Evolutionary conservation across 1,140 invertebrate species (phyloP).

Genomic region (Drosophila hydei): DNA sequence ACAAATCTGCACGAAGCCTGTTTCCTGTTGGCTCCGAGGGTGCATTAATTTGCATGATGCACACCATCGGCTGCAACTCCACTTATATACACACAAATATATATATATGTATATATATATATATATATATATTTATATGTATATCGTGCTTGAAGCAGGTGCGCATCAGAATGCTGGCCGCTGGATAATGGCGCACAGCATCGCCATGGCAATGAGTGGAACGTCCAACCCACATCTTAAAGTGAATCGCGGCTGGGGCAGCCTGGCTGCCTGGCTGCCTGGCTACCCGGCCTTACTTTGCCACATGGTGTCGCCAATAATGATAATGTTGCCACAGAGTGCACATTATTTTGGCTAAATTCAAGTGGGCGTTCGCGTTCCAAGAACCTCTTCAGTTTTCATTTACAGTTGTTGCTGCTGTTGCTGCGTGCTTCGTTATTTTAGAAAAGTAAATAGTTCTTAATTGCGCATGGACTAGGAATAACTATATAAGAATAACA

Average conservation of each 20-base stretch:
- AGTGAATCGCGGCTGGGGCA: conserved; percentile 49
- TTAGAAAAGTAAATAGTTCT: conserved; percentile 21
- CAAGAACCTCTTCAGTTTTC: conserved; percentile 65
- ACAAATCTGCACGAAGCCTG: conserved; percentile 81
- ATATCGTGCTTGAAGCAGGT: conserved; percentile 45
- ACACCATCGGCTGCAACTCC: conserved; percentile 55
- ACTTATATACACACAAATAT: conserved; percentile 24
- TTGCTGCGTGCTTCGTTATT: conserved; percentile 19
- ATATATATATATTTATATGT: conserved; percentile 18
- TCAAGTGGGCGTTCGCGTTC: conserved; percentile 71
- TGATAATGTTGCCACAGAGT: conserved; percentile 37
- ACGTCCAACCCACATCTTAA: conserved; percentile 69
- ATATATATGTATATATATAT: too few species aligned
- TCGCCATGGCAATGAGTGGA: conserved; percentile 52
- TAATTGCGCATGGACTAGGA: conserved; percentile 2
- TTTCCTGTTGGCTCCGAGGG: conserved; percentile 77
- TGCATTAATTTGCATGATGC: conserved; percentile 80
- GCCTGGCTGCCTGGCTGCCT: conserved; percentile 6
- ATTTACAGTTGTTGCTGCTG: conserved; percentile 55
- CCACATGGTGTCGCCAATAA: conserved; percentile 43
- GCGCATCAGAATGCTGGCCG: conserved; percentile 13
- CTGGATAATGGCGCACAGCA: conserved; percentile 53
- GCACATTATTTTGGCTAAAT: conserved; percentile 54
- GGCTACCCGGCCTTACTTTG: conserved; percentile 24
- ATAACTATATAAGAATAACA: too few species aligned